phyloP scores from a whole-genome alignment of 2,888 invertebrate species.

The Melinaea marsaeus region DNA sequence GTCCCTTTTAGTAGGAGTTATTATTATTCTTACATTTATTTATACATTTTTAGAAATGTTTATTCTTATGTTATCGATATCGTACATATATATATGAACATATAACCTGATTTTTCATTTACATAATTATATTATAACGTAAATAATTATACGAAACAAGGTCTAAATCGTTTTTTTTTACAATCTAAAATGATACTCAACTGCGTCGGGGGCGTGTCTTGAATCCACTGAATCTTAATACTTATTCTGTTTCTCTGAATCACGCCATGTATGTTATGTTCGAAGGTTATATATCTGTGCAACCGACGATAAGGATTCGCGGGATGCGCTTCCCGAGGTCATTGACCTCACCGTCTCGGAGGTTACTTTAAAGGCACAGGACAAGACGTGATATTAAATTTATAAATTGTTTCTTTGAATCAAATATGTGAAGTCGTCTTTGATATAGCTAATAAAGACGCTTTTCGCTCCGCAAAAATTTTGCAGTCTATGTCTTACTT shows the following conservation, averaged over 20 bases:
- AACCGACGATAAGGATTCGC: constrained; percentile 63
- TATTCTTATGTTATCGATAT: no score
- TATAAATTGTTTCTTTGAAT: not conserved
- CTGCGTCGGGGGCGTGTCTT: not conserved
- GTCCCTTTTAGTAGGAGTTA: constrained; percentile 28
- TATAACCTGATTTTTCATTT: constrained; percentile 31
- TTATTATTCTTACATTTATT: constrained; percentile 4
- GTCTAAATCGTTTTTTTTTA: constrained; percentile 5
- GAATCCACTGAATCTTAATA: not conserved
- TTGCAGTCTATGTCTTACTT: not conserved
- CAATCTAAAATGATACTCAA: no score
- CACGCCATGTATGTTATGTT: constrained; percentile 6
- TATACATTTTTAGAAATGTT: not conserved
- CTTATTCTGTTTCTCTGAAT: constrained; percentile 12
- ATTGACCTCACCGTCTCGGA: constrained; percentile 57
- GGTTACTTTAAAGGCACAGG: constrained; percentile 58
- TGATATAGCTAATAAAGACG: not conserved
- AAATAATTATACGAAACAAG: constrained; percentile 12
- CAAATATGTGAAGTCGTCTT: not conserved
- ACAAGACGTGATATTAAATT: constrained; percentile 21
- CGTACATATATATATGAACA: constrained; percentile 1
- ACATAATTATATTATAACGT: constrained; percentile 26
- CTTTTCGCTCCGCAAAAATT: not conserved
- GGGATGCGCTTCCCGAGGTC: constrained; percentile 63
- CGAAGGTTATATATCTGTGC: constrained; percentile 16